A percentile compares a stretch with the other conserved stretches of the same genome.
phyloP scores from a whole-genome alignment of 2,888 invertebrate species.

The Cetonia aurata region DNA sequence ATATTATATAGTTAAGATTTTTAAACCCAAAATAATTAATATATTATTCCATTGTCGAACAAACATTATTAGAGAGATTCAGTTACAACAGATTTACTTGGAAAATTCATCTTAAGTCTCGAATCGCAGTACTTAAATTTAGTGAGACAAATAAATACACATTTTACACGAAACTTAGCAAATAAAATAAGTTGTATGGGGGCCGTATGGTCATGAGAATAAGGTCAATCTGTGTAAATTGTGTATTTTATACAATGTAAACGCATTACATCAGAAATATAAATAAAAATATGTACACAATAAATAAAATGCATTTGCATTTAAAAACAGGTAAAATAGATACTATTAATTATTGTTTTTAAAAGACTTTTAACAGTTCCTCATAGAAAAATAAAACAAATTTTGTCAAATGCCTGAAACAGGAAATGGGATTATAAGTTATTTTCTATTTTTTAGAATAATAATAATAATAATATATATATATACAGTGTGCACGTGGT shows the following conservation, averaged over 20 bases:
- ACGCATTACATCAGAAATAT: slow-evolving; percentile 28
- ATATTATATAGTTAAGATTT: not conserved
- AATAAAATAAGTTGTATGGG: not conserved
- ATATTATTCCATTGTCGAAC: not conserved
- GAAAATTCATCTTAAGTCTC: not conserved
- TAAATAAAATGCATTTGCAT: slow-evolving; percentile 41
- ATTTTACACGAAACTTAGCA: slow-evolving; percentile 15
- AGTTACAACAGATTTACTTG: not conserved
- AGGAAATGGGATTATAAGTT: not conserved
- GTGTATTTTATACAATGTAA: slow-evolving; percentile 37
- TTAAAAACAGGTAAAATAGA: slow-evolving; percentile 36
- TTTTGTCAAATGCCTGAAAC: slow-evolving; percentile 31
- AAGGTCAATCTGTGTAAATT: slow-evolving; percentile 32
- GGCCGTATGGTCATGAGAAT: slow-evolving; percentile 32
- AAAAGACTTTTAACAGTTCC: slow-evolving; percentile 31
- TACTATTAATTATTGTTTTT: slow-evolving; percentile 32
- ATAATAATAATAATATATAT: no score
- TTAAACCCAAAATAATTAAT: not conserved
- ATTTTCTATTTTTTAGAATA: no score
- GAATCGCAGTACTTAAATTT: not conserved
- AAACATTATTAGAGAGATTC: slow-evolving; percentile 5
- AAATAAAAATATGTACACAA: slow-evolving; percentile 40
- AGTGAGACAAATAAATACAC: slow-evolving; percentile 18
- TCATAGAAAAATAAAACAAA: slow-evolving; percentile 40
- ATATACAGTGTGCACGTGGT: no score